These are phyloP conservation scores for Mellilla xanthometata DNA, from an alignment of 2,888 invertebrate genomes.

Conservation along the genomic window DNA sequence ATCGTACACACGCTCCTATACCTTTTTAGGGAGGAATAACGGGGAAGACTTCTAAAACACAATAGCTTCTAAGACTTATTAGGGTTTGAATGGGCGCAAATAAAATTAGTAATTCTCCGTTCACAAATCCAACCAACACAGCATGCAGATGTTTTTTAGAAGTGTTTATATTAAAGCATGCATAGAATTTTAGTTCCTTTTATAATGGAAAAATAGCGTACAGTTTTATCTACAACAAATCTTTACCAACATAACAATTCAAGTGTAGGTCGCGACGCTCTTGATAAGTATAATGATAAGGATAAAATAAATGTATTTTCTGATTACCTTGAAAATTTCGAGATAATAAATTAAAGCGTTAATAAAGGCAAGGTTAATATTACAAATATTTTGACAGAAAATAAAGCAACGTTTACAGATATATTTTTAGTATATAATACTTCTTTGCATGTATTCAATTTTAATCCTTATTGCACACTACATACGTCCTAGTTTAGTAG, in stretches of 20 bases:
- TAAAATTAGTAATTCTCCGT: slow-evolving; percentile 40
- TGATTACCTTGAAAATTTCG: slow-evolving; percentile 36
- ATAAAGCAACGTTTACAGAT: too few species aligned
- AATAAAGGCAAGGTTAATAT: too few species aligned
- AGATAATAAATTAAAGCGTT: slow-evolving; percentile 9
- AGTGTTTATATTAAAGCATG: slow-evolving; percentile 8
- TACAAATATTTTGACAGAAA: too few species aligned
- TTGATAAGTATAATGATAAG: slow-evolving; percentile 24
- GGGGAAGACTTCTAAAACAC: slow-evolving; percentile 62
- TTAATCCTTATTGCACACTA: too few species aligned
- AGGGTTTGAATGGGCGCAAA: slow-evolving; percentile 47
- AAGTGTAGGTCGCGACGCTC: slow-evolving; percentile 16
- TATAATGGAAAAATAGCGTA: too few species aligned
- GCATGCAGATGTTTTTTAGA: slow-evolving; percentile 17
- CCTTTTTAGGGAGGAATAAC: slow-evolving; percentile 72
- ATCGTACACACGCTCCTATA: slow-evolving; percentile 63
- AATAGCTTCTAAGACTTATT: slow-evolving; percentile 57
- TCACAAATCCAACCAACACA: slow-evolving; percentile 32
- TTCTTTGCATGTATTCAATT: too few species aligned
- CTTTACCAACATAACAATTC: too few species aligned
- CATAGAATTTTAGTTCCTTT: too few species aligned
- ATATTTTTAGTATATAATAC: too few species aligned
- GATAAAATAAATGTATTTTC: slow-evolving; percentile 33
- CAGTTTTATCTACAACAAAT: too few species aligned
- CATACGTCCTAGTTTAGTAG: too few species aligned